A percentile compares a stretch with the other conserved stretches of the same genome.
Conservation (phyloP, 2,797 vertebrate species). For the Stomatorhinus walkeri region DNA sequence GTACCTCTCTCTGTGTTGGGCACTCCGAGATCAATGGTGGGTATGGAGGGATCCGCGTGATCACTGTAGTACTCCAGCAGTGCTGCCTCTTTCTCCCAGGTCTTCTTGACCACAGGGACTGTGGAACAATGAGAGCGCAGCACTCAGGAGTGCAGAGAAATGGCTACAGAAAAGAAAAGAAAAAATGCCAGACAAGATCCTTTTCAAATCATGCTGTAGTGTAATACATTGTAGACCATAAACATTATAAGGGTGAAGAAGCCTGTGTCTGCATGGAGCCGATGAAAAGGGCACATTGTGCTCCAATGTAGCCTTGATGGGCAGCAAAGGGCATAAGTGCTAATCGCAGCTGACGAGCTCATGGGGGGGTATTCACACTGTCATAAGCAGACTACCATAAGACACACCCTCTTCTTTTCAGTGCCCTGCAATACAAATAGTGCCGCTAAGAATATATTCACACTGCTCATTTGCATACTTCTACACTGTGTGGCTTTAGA, state of each 20-base stretch:
- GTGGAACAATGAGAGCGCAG: conserved; percentile 31
- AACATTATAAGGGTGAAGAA: neutral
- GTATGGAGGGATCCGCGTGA: conserved; percentile 74
- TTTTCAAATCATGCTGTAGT: neutral
- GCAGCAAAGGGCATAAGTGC: neutral
- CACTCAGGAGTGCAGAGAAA: neutral
- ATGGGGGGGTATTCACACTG: neutral
- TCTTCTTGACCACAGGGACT: conserved; percentile 95
- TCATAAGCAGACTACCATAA: neutral
- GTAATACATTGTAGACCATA: neutral
- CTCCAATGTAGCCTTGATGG: neutral
- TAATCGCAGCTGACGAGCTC: neutral
- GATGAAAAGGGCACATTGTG: neutral
- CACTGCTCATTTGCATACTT: neutral
- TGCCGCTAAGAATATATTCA: neutral
- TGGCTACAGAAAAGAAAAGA: neutral
- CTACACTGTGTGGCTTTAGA: neutral
- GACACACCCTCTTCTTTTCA: neutral
- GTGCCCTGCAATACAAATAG: neutral
- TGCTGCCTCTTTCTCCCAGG: conserved; percentile 78
- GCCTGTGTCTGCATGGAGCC: neutral
- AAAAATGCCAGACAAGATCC: neutral
- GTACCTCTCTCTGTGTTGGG: conserved; percentile 93
- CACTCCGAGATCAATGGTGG: conserved; percentile 79
- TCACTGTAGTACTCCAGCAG: conserved; percentile 90